Evolutionary conservation across 2,888 invertebrate genomes (phyloP), one percentile per base, ranked within the genome.

Genomic region (Caenorhabditis macrosperma): DNA sequence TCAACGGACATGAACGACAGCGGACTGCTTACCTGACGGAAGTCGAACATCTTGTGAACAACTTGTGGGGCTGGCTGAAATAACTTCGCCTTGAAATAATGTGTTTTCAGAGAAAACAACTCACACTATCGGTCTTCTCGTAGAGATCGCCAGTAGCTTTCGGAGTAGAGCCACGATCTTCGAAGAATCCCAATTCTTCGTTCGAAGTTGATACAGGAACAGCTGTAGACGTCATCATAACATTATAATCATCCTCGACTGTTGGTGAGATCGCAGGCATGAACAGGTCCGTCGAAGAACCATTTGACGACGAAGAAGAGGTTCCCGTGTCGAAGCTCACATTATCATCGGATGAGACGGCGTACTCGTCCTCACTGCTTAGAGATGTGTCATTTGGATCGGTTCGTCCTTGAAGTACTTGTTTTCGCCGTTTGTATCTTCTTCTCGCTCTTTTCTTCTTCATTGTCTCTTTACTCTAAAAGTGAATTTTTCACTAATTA

Each of bases 381-480:
- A 33, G 9, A n/a, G 17, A 6, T 6, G 2, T 7, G 24, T 41
- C 26, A 22, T 50, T 15, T 15, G 5, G 10, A 17, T 35, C n/a
- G 12, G 17, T 35, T 41, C 24, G 12, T 52, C n/a, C 2, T 22
- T 15, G 24, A 33, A 52, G 15, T 30, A 12, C 22, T 30, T 38
- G 5, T 12, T 54, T 41, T 20, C 28, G 24, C 41, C 24, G 38
- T 20, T 46, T 55, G 1, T 30, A 12, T 17, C 24, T 57, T 6
- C 33, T 28, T n/a, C 9, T 10, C 12, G 59, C 69, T 50, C 60
- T 60, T 7, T 6, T 30, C 24, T 24, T 52, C 52, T 69, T 60
- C 44, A 60, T 35, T 1, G 52, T 41, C 7, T 41, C 12, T 26
- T 30, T 33, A 7, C 41, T 30, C 69, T 69, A 41, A 15, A 69